Evolutionary conservation across 2,888 invertebrate species (phyloP).

Genomic region (Glomeris marginata): DNA sequence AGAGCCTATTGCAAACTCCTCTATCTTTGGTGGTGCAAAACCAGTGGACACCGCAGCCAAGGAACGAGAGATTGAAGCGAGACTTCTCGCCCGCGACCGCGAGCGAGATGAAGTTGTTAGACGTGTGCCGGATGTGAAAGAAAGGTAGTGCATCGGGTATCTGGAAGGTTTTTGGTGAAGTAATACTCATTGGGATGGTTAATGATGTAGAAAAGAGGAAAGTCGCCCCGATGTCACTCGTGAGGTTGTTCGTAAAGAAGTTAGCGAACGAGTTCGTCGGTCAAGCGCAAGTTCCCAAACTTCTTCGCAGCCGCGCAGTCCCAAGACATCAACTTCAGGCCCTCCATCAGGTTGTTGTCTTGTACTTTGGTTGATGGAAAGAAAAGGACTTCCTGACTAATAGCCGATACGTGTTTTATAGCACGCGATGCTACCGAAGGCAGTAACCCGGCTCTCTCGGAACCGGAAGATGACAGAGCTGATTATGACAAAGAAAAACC

Average conservation of each 20-base stretch:
- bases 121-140: too few relatives aligned
- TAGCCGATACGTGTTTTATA: too few relatives aligned
- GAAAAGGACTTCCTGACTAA: too few relatives aligned
- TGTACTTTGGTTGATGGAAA: too few relatives aligned
- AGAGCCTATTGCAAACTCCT: constrained; percentile 36
- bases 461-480: constrained; percentile 12
- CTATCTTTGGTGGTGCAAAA: constrained; percentile 86
- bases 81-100: constrained; percentile 41
- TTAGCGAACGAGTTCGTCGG: too few relatives aligned
- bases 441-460: constrained; percentile 6
- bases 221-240: not conserved
- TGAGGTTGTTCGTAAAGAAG: not conserved
- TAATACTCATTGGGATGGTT: too few relatives aligned
- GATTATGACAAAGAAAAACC: constrained; percentile 3
- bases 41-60: constrained; percentile 86
- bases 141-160: too few relatives aligned
- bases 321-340: not conserved
- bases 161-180: too few relatives aligned
- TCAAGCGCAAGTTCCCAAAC: too few relatives aligned
- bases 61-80: constrained; percentile 81
- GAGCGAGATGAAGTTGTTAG: constrained; percentile 14
- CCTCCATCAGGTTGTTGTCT: not conserved
- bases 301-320: constrained; percentile 1
- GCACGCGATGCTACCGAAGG: not conserved
- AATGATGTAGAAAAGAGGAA: not conserved